phyloP scores from a whole-genome alignment of 2,888 invertebrate genomes.

The Stenichneumon culpator region DNA sequence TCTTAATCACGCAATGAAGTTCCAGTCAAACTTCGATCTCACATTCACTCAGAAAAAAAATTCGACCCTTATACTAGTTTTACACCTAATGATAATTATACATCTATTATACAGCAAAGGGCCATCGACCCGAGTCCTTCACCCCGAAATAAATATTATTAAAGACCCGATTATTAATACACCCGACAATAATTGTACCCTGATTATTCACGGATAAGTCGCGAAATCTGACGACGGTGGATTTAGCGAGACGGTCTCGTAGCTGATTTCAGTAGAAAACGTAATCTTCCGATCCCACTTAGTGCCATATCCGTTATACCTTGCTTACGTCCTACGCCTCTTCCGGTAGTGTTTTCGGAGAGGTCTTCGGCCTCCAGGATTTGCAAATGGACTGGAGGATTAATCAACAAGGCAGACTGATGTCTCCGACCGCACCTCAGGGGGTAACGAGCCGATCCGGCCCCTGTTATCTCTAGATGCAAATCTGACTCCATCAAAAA shows the following conservation, averaged over 20 bases:
- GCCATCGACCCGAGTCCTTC: no score
- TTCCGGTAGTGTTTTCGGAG: slow-evolving; percentile 40
- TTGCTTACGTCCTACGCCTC: background rate
- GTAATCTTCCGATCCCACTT: slow-evolving; percentile 44
- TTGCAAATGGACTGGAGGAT: slow-evolving; percentile 61
- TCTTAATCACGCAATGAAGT: no score
- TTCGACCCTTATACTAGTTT: no score
- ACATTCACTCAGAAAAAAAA: no score
- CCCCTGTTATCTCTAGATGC: slow-evolving; percentile 23
- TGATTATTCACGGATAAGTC: background rate
- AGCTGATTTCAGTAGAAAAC: slow-evolving; percentile 37
- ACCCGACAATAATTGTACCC: background rate
- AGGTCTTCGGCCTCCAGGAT: slow-evolving; percentile 52
- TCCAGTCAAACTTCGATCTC: no score
- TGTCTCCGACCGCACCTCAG: slow-evolving; percentile 56
- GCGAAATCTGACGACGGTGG: background rate
- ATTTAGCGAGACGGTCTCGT: background rate
- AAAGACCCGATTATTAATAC: no score
- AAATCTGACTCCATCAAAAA: slow-evolving; percentile 47
- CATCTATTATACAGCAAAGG: no score
- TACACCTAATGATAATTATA: no score
- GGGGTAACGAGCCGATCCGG: slow-evolving; percentile 58
- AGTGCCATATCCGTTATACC: background rate
- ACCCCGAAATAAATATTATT: no score
- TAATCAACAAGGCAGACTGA: slow-evolving; percentile 50